Evolutionary conservation across 1,140 invertebrate genomes (phyloP).

Genomic region (Asobara japonica): DNA sequence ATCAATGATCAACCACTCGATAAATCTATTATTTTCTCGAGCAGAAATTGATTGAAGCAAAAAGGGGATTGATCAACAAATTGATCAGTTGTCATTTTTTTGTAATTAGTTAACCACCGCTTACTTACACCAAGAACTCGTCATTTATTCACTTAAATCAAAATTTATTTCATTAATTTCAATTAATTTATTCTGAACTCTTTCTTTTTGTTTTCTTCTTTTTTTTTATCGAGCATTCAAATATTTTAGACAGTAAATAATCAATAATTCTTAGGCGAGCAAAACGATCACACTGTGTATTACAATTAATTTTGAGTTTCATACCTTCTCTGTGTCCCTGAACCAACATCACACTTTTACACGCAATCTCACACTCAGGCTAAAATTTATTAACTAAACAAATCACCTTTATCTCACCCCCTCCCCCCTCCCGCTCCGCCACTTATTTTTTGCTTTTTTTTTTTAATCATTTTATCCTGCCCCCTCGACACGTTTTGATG

Average conservation of each 20-base stretch:
- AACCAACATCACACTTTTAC: neutral
- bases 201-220: too few species aligned
- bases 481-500: neutral
- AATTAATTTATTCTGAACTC: too few species aligned
- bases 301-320: slow-evolving; percentile 1
- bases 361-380: slow-evolving; percentile 9
- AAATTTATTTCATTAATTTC: neutral
- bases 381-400: slow-evolving; percentile 3
- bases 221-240: neutral
- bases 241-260: neutral
- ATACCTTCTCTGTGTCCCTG: neutral
- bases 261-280: slow-evolving; percentile 11
- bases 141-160: neutral
- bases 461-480: slow-evolving; percentile 16
- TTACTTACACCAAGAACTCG: neutral
- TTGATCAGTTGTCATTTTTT: too few species aligned
- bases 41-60: too few species aligned
- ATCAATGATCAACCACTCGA: too few species aligned
- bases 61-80: too few species aligned
- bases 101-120: too few species aligned
- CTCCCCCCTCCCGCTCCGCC: slow-evolving; percentile 22
- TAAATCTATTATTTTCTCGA: too few species aligned
- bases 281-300: slow-evolving; percentile 6
- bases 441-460: slow-evolving; percentile 24
- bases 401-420: too few species aligned